Evolutionary conservation across 53 echinoderm and acorn worm genomes (phyloP), one percentile per base, ranked within the genome.

Genomic region (Arbacia lixula): DNA sequence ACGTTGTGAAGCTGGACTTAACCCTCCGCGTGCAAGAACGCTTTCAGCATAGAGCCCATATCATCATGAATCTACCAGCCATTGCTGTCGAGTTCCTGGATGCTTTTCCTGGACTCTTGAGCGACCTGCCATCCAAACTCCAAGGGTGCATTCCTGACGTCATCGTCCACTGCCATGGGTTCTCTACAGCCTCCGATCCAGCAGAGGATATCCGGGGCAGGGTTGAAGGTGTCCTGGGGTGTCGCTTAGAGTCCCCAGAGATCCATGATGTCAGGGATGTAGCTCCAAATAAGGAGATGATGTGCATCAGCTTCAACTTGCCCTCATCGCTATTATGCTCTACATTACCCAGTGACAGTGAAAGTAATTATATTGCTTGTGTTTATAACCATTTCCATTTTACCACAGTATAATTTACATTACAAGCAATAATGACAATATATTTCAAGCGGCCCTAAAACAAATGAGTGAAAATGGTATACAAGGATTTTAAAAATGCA

Each of bases 211-310:
- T 92, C 5, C 56, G 62, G 21, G 26, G 39, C 36, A 90, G 90
- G 68, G 88, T 89, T 10, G 82, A 95, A 38, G 85, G 74, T 2
- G 67, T 92, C 22, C 82, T 95, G 22, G 12, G 36, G 54, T 81
- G 64, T 35, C 37, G 63, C 5, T 63, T 81, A 34, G 62, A 64
- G 42, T 63, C 42, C 28, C 67, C 36, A n/a, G 66, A 79, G 19
- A 84, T 93, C 76, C 91, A 95, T 54, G 84, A 95, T 72, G 99
- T 99, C 11, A 83, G 99, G 50, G 91, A 99, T 60, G 99, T 99
- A 10, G 92, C 99, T 46, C 99, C 99, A 10, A 99, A 99, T 67
- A 99, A 99, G 68, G 99, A 99, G 67, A 99, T 99, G 99, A 86
- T 99, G 92, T 99, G 99, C 38, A 92, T 83, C 60, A 82, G 87